phyloP scores from a whole-genome alignment of 1,140 invertebrate genomes.

The Oscheius sp. region DNA sequence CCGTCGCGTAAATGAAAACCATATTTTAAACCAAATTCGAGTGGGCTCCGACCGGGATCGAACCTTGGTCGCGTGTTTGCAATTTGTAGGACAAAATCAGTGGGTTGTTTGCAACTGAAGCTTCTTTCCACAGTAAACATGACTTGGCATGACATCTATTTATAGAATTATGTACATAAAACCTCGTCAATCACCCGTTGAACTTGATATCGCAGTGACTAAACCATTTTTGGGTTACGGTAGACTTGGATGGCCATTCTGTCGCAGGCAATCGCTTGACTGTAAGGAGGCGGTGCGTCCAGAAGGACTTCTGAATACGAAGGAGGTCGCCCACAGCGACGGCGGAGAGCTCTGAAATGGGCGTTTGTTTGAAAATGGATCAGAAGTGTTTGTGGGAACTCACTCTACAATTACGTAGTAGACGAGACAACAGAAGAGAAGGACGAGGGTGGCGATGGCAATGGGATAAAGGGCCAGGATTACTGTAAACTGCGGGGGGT shows the following conservation, averaged over 20 bases:
- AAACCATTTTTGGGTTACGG: neutral
- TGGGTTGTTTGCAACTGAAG: too few species aligned
- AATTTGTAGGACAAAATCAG: too few species aligned
- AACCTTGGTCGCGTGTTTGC: too few species aligned
- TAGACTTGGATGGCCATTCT: neutral
- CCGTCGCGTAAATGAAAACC: too few species aligned
- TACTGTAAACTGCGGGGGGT: conserved; percentile 2
- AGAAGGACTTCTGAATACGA: conserved; percentile 1
- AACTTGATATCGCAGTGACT: too few species aligned
- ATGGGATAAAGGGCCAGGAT: neutral
- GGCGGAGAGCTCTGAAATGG: neutral
- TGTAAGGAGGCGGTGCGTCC: neutral
- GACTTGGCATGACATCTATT: too few species aligned
- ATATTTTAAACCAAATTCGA: too few species aligned
- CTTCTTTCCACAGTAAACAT: too few species aligned
- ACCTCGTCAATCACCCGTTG: too few species aligned
- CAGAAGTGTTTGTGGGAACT: too few species aligned
- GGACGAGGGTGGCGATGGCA: neutral
- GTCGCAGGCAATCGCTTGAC: neutral
- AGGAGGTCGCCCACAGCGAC: neutral
- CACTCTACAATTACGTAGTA: conserved; percentile 12
- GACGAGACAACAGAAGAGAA: conserved; percentile 6
- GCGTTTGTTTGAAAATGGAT: neutral
- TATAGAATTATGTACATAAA: too few species aligned
- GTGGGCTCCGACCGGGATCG: too few species aligned